Evolutionary conservation across 2,888 invertebrate species (phyloP), one percentile per base, ranked within the genome.

Genomic region (Crocallis elinguaria): DNA sequence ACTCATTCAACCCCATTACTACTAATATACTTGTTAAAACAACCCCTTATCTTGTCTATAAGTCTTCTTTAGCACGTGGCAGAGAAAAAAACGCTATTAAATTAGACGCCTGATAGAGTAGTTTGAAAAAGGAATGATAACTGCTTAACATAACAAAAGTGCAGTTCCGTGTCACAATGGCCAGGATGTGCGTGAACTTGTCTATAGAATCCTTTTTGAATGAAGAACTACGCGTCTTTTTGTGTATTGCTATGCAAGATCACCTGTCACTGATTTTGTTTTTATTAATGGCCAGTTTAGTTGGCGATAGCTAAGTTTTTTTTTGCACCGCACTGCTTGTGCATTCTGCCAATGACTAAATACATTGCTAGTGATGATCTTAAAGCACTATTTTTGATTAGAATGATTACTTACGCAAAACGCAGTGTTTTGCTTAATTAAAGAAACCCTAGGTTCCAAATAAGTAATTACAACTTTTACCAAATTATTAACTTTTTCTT

Each of bases 1-100:
- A 88, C 90, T 91, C 91, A 91, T 86, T 74, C 65, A 78, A 80
- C 90, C 88, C 90, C 71, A 86, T 86, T 81, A 84, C 80, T 71
- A 73, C 83, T 90, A 90, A 90, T 90, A 88, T 84, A 88, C 80
- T 87, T 89, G 90, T 91, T 89, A 87, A 86, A 89, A 89, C 88
- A 89, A 87, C 90, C 90, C 57, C 84, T 82, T 90, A 84, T 89
- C 91, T 90, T 82, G 85, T 88, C 86, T 66, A 71, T 73, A 66
- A 69, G 72, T 79, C 84, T 77, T 82, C 71, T 66, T 70, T 39
- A 71, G 73, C 77, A 72, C 77, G 77, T 77, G 77, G 66, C 77
- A 33, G 37, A 49, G 55, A 59, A 88, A 87, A 86, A 86, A 86
- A 54, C 59, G 63, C 71, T 82, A 75, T 44, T 77, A 81, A 84